These are phyloP conservation scores for Noctua fimbriata DNA, from an alignment of 2,888 invertebrate genomes.

Conservation along the genomic window DNA sequence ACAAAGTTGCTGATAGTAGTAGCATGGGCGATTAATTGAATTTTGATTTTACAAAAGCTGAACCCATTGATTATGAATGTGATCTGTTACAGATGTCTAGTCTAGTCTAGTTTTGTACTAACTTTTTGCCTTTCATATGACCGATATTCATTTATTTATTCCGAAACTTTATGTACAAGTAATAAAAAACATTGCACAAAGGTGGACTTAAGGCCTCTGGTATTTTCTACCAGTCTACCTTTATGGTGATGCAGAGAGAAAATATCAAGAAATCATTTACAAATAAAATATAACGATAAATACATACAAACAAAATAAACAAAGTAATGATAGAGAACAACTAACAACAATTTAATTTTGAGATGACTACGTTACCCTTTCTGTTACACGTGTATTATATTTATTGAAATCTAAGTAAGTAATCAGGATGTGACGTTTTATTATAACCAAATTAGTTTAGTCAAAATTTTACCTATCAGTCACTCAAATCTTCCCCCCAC, in stretches of 20 bases:
- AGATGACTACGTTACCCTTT: not conserved
- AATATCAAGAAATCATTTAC: no score
- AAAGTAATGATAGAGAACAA: no score
- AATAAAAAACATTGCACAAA: no score
- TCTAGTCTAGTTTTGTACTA: not conserved
- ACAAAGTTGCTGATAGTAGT: not conserved
- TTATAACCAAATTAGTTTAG: not conserved
- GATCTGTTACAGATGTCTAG: not conserved
- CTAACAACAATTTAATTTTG: no score
- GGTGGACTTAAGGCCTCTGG: no score
- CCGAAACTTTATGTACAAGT: no score
- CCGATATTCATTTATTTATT: no score
- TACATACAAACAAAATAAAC: no score
- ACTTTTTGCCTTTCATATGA: not conserved
- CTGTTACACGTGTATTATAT: not conserved
- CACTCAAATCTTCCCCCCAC: not conserved
- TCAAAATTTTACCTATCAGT: not conserved
- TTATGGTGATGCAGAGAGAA: no score
- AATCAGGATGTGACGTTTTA: no score
- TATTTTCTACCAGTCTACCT: no score
- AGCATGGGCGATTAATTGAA: not conserved
- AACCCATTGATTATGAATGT: not conserved
- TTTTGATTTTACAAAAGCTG: not conserved
- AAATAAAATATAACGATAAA: no score
- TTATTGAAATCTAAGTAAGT: not conserved